Evolutionary conservation across 1,140 invertebrate species (phyloP).

Genomic region (Aphelenchoides avenae): DNA sequence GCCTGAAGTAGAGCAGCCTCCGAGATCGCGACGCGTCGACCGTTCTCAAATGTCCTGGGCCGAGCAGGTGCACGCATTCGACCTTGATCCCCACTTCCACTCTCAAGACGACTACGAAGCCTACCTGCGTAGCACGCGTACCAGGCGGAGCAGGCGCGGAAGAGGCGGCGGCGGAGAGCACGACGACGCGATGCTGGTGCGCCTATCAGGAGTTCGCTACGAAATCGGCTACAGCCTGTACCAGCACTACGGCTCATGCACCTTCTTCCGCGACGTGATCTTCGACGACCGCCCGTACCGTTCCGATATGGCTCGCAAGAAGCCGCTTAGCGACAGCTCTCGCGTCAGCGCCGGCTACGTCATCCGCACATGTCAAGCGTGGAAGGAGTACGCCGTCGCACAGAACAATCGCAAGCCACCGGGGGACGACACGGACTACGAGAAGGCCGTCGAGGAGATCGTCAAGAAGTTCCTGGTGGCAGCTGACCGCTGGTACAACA

Average conservation of each 20-base stretch:
- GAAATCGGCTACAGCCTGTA: conserved; percentile 47
- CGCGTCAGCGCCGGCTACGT: conserved; percentile 6
- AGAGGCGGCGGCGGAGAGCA: conserved; percentile 56
- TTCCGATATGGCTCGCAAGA: conserved; percentile 60
- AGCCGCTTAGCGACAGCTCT: conserved; percentile 12
- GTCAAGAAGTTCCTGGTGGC: no score
- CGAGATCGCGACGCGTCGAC: conserved; percentile 30
- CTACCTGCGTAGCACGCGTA: no score
- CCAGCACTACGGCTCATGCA: conserved; percentile 64
- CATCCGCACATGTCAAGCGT: conserved; percentile 20
- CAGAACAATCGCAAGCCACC: conserved; percentile 16
- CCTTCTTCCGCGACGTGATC: conserved; percentile 54
- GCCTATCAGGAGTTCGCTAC: conserved; percentile 62
- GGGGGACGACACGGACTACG: background rate
- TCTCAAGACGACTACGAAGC: no score
- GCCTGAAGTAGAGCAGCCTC: no score
- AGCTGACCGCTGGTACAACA: no score
- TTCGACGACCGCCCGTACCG: conserved; percentile 60
- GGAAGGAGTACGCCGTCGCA: conserved; percentile 43
- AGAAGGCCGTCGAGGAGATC: no score
- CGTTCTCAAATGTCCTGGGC: conserved; percentile 34
- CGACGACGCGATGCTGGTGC: conserved; percentile 37
- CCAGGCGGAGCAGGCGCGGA: conserved; percentile 59
- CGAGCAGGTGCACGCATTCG: conserved; percentile 27
- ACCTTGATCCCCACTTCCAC: conserved; percentile 59